Evolutionary conservation across 1,140 invertebrate species (phyloP).

Genomic region (Dinothrombium tinctorium): DNA sequence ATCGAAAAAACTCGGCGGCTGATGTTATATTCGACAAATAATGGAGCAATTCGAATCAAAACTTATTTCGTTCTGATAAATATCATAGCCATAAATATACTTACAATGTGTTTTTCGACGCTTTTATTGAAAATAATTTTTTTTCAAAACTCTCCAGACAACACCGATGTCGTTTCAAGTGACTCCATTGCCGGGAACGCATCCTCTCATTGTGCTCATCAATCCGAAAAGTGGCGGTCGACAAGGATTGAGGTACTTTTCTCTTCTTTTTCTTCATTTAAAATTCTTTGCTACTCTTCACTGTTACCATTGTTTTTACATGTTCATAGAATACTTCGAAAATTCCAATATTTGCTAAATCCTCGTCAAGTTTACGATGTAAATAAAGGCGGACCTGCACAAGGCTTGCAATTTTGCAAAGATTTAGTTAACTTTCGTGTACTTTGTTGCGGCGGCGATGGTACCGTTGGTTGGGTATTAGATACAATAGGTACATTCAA

Average conservation of each 20-base stretch:
- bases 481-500: conserved; percentile 67
- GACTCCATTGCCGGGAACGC: conserved; percentile 37
- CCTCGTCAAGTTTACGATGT: conserved; percentile 85
- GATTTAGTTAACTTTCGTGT: conserved; percentile 71
- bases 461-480: conserved; percentile 85
- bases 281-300: background rate
- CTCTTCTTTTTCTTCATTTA: background rate
- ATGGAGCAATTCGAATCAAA: no score
- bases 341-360: conserved; percentile 68
- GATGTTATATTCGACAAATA: no score
- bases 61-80: no score
- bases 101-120: no score
- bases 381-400: conserved; percentile 59
- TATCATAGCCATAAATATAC: no score
- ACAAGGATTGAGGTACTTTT: conserved; percentile 44
- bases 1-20: no score
- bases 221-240: conserved; percentile 88
- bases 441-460: conserved; percentile 89
- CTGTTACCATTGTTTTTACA: conserved; percentile 1
- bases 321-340: conserved; percentile 24
- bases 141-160: no score
- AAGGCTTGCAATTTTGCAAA: conserved; percentile 83
- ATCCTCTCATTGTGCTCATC: conserved; percentile 74
- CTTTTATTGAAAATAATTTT: no score
- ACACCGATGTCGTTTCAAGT: conserved; percentile 56